Base-by-base conservation (phyloP, 2,113 vertebrate genomes). In the Prinia subflava region DNA sequence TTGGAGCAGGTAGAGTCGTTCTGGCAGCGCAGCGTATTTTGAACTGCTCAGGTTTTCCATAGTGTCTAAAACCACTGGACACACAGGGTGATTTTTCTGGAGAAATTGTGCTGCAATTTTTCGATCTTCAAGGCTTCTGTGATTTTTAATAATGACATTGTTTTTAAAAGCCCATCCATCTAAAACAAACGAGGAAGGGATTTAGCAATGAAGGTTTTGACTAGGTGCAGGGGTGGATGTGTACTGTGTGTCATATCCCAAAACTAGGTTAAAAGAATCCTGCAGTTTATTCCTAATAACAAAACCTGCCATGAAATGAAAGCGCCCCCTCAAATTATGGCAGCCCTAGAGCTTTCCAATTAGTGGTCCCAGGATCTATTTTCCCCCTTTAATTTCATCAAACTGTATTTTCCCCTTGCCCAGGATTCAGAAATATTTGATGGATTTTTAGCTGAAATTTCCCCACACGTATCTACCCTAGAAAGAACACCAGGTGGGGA, bases 151-250 rank as follows among this genome's bases (percentile, higher is more conserved):
- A 82, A 98, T 75, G 41, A 98, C 37, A 15, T 99, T 99, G 97
- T 99, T 99, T 95, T 92, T 95, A 88, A 99, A 99, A 90, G 99
- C 98, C 99, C 99, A 99, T 80, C 97, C 98, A 89, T 99, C 99
- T 99, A 75, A 94, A 90, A 78, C 10, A 83, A 70, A 85, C 6
- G 42, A 64, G 59, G 64, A 86, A 52, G 33, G 27, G 44, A 49
- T 87, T 94, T 92, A 83, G 39, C 39, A 67, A 24, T 21, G 73
- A 50, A 42, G 11, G 1, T 37, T 71, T 33, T 42, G 52, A 81
- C 18, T 10, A 46, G 42, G 13, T 65, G 28, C 20, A 49, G 60
- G n/a, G 59, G 30, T 39, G 30, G 77, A 19, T 20, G 33, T 19
- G 12, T 41, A 18, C 28, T 59, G 3, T 52, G 28, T 84, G 55